A percentile compares a stretch with the other conserved stretches of the same genome.
These are phyloP conservation scores for Sparus aurata DNA, from an alignment of 2,797 vertebrate genomes.

Conservation along the genomic window DNA sequence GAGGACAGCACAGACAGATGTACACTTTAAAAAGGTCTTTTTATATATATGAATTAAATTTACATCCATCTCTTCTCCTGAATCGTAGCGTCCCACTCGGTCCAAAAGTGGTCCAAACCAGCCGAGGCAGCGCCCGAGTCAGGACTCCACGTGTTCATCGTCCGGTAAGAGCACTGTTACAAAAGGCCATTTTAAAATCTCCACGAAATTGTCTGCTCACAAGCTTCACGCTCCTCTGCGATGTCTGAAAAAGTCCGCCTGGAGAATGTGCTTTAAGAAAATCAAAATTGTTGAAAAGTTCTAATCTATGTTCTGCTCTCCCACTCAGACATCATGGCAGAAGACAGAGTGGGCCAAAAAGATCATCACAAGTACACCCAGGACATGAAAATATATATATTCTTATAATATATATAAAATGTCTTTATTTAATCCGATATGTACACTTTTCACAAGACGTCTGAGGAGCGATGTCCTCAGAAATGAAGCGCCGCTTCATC, in stretches of 20 bases:
- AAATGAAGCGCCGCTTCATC: constrained; percentile 85
- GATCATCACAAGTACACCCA: constrained; percentile 88
- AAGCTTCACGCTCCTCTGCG: constrained; percentile 49
- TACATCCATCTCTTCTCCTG: constrained; percentile 80
- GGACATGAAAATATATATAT: constrained; percentile 89
- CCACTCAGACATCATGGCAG: constrained; percentile 82
- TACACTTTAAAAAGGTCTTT: constrained; percentile 72
- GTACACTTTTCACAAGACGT: constrained; percentile 94
- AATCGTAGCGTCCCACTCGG: constrained; percentile 55
- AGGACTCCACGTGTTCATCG: constrained; percentile 37
- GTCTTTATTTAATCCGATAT: constrained; percentile 91
- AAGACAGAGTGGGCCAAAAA: constrained; percentile 82
- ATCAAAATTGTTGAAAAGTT: constrained; percentile 68
- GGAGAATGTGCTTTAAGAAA: constrained; percentile 80
- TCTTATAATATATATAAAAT: constrained; percentile 87
- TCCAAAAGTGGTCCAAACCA: constrained; percentile 60
- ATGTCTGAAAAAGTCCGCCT: constrained; percentile 70
- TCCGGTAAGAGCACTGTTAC: constrained; percentile 72
- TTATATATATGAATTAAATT: constrained; percentile 78
- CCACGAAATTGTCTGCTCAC: constrained; percentile 47
- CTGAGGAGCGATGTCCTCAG: constrained; percentile 80
- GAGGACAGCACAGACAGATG: constrained; percentile 79
- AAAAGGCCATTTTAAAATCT: constrained; percentile 70
- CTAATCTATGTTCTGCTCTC: constrained; percentile 74
- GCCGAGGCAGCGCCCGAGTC: constrained; percentile 50